A percentile compares a stretch with the other conserved stretches of the same genome.
Evolutionary conservation across 2,797 vertebrate genomes (phyloP).

Genomic region (Lutjanus argentimaculatus): DNA sequence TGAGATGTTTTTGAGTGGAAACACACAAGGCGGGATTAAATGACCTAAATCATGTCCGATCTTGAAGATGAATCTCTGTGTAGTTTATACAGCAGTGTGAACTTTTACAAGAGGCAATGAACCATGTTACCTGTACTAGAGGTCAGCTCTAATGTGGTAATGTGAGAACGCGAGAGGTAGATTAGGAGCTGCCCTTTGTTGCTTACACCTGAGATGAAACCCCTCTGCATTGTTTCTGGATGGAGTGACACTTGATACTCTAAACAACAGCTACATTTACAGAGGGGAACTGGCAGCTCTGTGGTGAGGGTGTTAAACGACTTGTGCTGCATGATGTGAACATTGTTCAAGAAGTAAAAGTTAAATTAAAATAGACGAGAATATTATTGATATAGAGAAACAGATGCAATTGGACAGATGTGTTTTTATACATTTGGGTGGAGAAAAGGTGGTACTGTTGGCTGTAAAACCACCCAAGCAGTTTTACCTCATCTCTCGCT

Average conservation of each 20-base stretch:
- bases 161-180: constrained; percentile 21
- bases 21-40: background rate
- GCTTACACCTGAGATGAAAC: constrained; percentile 32
- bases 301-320: background rate
- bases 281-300: background rate
- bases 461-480: background rate
- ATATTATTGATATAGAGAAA: background rate
- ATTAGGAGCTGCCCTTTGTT: constrained; percentile 34
- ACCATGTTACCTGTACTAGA: constrained; percentile 12
- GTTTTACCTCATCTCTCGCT: constrained; percentile 95
- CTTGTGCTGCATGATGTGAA: background rate
- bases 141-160: constrained; percentile 46
- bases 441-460: background rate
- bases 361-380: background rate
- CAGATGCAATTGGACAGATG: background rate
- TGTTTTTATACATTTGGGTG: background rate
- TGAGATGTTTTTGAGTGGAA: background rate
- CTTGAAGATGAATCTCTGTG: constrained; percentile 23
- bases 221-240: constrained; percentile 3
- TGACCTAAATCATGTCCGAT: background rate
- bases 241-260: constrained; percentile 29
- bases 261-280: constrained; percentile 34
- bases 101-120: constrained; percentile 12
- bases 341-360: background rate
- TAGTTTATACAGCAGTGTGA: constrained; percentile 13